Percentiles rank a stretch among this genome's conserved stretches.
These are phyloP conservation scores for Cossypha niveicapilla DNA, from an alignment of 2,797 vertebrate genomes.

Conservation along the genomic window DNA sequence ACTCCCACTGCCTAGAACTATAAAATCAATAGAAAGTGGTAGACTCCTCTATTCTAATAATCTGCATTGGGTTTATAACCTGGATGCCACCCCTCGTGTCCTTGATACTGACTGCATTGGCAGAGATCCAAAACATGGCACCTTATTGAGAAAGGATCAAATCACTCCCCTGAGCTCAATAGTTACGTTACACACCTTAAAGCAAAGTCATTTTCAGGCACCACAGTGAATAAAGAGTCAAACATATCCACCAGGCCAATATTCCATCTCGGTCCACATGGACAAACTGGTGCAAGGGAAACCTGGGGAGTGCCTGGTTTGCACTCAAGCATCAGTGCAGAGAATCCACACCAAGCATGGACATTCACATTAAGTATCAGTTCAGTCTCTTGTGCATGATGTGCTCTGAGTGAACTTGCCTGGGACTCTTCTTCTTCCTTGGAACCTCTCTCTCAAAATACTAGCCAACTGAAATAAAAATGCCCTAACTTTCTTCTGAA, in stretches of 20 bases:
- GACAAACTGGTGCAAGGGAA: background rate
- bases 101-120: background rate
- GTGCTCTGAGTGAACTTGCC: background rate
- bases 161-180: background rate
- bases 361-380: background rate
- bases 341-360: background rate
- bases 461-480: background rate
- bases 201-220: background rate
- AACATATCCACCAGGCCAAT: background rate
- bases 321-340: background rate
- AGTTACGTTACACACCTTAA: background rate
- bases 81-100: background rate
- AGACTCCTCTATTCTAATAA: background rate
- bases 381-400: accelerated
- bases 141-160: background rate
- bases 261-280: background rate
- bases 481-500: background rate
- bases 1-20: background rate
- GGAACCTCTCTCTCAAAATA: background rate
- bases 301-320: background rate
- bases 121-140: background rate
- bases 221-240: background rate
- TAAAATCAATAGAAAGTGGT: background rate
- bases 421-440: background rate
- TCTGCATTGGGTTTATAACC: background rate